Evolutionary conservation across 2,888 invertebrate species (phyloP).

Genomic region (Thymelicus lineola): DNA sequence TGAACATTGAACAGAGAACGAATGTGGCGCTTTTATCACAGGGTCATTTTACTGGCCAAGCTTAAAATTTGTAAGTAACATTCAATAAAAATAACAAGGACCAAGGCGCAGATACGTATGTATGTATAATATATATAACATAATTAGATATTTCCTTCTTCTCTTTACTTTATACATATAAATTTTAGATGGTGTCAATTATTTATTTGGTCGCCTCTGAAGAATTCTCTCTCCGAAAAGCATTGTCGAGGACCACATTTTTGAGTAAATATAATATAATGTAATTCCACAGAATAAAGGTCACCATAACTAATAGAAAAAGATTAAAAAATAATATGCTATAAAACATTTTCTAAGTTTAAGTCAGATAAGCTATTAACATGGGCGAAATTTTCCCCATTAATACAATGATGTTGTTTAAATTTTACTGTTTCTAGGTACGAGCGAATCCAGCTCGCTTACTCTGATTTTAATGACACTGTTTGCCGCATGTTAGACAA

Average conservation of each 20-base stretch:
- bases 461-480: neutral
- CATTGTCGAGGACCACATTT: neutral
- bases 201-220: neutral
- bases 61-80: constrained; percentile 6
- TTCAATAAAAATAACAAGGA: constrained; percentile 6
- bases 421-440: neutral
- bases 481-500: neutral
- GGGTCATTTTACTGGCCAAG: neutral
- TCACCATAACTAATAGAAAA: neutral
- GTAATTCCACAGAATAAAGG: neutral
- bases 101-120: constrained; percentile 1
- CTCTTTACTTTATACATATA: neutral
- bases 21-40: neutral
- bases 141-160: neutral
- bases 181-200: neutral
- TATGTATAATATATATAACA: neutral
- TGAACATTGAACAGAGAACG: neutral
- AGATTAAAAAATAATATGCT: neutral
- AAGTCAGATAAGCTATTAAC: neutral
- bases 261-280: neutral
- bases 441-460: constrained; percentile 16
- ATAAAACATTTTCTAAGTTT: constrained; percentile 7
- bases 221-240: neutral
- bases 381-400: neutral
- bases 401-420: neutral